Evolutionary conservation across 1,140 invertebrate genomes (phyloP), one percentile per base, ranked within the genome.

Genomic region (Laodelphax striatellus): DNA sequence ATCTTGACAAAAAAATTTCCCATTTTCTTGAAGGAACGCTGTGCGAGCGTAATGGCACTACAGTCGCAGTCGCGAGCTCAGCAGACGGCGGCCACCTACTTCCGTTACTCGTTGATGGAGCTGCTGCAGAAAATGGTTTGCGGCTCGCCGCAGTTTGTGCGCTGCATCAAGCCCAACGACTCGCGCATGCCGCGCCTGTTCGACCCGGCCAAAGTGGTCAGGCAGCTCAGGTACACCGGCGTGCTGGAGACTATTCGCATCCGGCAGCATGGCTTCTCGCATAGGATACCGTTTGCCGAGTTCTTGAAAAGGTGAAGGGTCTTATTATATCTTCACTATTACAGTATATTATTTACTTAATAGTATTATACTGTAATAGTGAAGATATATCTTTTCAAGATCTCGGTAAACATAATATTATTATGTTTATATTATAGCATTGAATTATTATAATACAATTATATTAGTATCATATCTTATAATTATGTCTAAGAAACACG

Each of bases 91-190:
- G 82, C 88, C 5, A 90, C 88, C 6, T 90, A 91, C 69, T 92
- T 92, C 74, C 77, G 88, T 21, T 90, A 86, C 69, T 91, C 88
- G 0, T 69, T 92, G 22, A 90, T 90, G 85, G 89, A 92, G 70
- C 73, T 92, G 8, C 77, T 92, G 14, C 86, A 90, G 70, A 90
- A 90, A 72, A 89, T 90, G 84, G 86, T 90, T 4, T 83, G 83
- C 34, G 80, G 80, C 5, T 82, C 82, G 38, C 88, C 88, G 3
- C 88, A 90, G 70, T 92, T 92, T 73, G 85, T 92, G 13, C 79
- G 88, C 62, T 92, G 89, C 64, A 82, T 92, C 43, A 88, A 90
- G 73, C 90, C 90, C 5, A 92, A 91, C 69, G 86, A 88, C 65
- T 76, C 78, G 24, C 81, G 83, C 63, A 77, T 80, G 38, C 80